phyloP scores from a whole-genome alignment of 1,140 invertebrate genomes.

The Scaptomyza hsui region DNA sequence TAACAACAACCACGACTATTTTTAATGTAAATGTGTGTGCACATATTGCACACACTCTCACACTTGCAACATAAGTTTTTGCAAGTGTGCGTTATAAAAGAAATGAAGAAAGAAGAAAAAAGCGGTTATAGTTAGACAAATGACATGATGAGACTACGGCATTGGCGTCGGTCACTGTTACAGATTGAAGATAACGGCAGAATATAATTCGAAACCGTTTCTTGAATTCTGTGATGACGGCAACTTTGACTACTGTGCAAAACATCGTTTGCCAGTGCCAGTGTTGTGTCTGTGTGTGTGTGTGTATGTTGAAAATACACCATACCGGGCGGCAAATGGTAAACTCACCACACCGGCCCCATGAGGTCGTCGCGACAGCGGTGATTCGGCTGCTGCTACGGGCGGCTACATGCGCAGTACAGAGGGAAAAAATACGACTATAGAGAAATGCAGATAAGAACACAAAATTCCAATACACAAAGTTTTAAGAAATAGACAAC shows the following conservation, averaged over 20 bases:
- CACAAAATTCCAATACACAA: slow-evolving; percentile 47
- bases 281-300: slow-evolving; percentile 19
- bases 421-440: slow-evolving; percentile 35
- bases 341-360: slow-evolving; percentile 67
- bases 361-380: slow-evolving; percentile 53
- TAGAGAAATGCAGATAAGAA: slow-evolving; percentile 52
- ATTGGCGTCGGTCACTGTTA: slow-evolving; percentile 48
- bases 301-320: slow-evolving; percentile 34
- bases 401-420: slow-evolving; percentile 68
- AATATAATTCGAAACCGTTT: slow-evolving; percentile 61
- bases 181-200: slow-evolving; percentile 55
- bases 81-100: slow-evolving; percentile 28
- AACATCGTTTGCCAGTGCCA: slow-evolving; percentile 22
- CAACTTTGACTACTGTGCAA: slow-evolving; percentile 54
- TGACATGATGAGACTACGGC: slow-evolving; percentile 22
- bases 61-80: neutral
- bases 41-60: neutral
- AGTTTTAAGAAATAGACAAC: slow-evolving; percentile 16
- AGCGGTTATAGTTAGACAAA: slow-evolving; percentile 35
- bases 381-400: slow-evolving; percentile 37
- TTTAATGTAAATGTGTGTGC: slow-evolving; percentile 15
- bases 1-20: slow-evolving; percentile 22
- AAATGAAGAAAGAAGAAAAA: slow-evolving; percentile 12
- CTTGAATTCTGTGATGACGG: slow-evolving; percentile 68
- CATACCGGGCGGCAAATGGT: slow-evolving; percentile 52